A percentile compares a stretch with the other conserved stretches of the same genome.
Evolutionary conservation across 2,888 invertebrate species (phyloP).

Genomic region (Trachelus tabidus): DNA sequence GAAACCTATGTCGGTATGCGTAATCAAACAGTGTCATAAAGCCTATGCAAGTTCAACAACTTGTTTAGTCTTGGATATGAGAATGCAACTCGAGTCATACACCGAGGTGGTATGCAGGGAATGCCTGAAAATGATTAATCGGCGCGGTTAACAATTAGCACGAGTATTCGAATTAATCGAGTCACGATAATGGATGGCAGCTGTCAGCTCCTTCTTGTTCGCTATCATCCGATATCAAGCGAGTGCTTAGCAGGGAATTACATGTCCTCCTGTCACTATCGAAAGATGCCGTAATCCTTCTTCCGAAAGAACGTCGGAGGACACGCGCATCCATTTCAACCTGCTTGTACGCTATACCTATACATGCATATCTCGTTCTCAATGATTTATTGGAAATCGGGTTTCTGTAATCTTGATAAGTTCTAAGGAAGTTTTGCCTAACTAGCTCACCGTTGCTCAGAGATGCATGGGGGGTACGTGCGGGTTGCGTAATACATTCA

Average conservation of each 20-base stretch:
- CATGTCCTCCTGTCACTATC: background rate
- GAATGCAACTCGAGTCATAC: background rate
- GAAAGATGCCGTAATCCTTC: background rate
- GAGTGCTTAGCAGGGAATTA: background rate
- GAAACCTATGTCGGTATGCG: background rate
- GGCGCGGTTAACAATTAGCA: background rate
- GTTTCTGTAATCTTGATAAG: background rate
- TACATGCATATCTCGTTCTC: background rate
- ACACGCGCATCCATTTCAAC: background rate
- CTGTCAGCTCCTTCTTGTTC: background rate
- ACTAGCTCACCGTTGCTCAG: background rate
- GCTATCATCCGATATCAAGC: background rate
- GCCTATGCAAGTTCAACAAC: background rate
- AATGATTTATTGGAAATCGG: background rate
- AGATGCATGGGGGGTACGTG: background rate
- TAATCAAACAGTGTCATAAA: background rate
- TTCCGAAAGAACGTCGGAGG: background rate
- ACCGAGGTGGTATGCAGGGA: background rate
- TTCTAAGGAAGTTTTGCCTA: constrained; percentile 25
- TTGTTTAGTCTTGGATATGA: background rate
- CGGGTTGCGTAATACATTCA: background rate
- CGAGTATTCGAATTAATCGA: constrained; percentile 6
- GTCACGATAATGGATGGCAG: background rate
- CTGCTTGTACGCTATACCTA: background rate
- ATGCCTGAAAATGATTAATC: background rate